Conservation (phyloP, 1,140 invertebrate genomes). For the Drosophila kepulauana region DNA sequence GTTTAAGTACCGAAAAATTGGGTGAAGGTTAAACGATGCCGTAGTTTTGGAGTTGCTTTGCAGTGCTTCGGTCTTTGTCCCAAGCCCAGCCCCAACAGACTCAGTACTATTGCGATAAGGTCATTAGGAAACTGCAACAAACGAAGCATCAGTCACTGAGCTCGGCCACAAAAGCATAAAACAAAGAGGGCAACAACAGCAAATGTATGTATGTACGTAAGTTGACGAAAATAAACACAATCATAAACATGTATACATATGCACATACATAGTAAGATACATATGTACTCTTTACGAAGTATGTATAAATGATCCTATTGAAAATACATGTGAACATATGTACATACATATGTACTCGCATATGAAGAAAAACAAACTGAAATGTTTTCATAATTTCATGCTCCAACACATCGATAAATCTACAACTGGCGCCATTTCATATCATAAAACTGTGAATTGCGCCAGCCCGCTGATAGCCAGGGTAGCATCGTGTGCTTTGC, state of each 20-base stretch:
- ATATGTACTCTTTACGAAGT: too few species aligned
- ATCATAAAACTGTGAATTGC: conserved; percentile 57
- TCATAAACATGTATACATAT: conserved; percentile 11
- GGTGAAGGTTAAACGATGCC: conserved; percentile 66
- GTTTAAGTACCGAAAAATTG: conserved; percentile 66
- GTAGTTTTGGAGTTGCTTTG: too few species aligned
- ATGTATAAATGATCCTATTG: too few species aligned
- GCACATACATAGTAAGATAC: neutral
- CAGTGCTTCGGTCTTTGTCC: neutral
- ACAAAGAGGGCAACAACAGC: conserved; percentile 27
- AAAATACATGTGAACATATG: neutral
- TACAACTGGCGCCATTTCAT: conserved; percentile 76
- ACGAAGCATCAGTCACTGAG: conserved; percentile 6
- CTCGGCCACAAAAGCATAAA: conserved; percentile 47
- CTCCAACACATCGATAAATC: conserved; percentile 61
- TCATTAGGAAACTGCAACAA: conserved; percentile 62
- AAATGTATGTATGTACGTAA: conserved; percentile 27
- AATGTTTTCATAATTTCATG: conserved; percentile 76
- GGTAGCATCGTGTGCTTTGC: conserved; percentile 68
- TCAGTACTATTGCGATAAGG: conserved; percentile 33
- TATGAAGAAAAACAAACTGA: conserved; percentile 45
- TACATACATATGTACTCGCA: neutral
- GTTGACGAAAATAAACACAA: conserved; percentile 57
- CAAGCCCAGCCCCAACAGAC: neutral
- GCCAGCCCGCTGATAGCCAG: conserved; percentile 64